Evolutionary conservation across 2,113 vertebrate species (phyloP), one percentile per base, ranked within the genome.

Genomic region (Eclectus roratus): DNA sequence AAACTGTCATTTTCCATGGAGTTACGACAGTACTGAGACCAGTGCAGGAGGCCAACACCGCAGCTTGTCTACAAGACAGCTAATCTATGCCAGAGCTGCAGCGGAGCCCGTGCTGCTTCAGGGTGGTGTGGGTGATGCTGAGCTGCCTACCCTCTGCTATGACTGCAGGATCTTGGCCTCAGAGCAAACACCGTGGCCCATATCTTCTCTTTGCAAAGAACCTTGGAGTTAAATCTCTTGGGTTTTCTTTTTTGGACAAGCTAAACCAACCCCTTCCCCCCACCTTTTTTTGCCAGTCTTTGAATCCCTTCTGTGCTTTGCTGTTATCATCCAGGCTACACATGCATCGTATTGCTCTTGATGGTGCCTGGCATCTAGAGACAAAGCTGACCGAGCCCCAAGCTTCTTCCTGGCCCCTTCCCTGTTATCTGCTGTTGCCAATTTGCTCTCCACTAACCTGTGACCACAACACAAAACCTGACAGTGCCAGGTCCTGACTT

Each of bases 101-200:
- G 50, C 10, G 37, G 64, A 81, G 65, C 39, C 29, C 0, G 17
- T 2, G 31, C 43, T 20, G 72, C 68, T 52, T 2, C 13, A 13
- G n/a, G 2, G 6, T 37, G 39, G 7, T 4, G 16, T 6, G 79
- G 37, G n/a, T 2, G 0, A 5, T 33, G 64, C 66, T 11, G 64
- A 20, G 27, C 39, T 9, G 14, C 53, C 15, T 46, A 23, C 80
- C n/a, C 53, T 15, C 74, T 10, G 25, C 46, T 7, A 0, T 4
- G 3, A 37, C 55, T 6, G 5, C 56, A 35, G 56, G 56, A 24
- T 23, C 31, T 9, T 3, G 4, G 4, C 10, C 11, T 14, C 10
- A 0, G 1, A 1, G 29, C 41, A 33, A 11, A 8, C 64, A 23
- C 1, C 0, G n/a, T 10, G 12, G 41, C 31, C 41, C 0, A 0